Conservation (phyloP, 2,113 vertebrate genomes). For the Clarias gariepinus region DNA sequence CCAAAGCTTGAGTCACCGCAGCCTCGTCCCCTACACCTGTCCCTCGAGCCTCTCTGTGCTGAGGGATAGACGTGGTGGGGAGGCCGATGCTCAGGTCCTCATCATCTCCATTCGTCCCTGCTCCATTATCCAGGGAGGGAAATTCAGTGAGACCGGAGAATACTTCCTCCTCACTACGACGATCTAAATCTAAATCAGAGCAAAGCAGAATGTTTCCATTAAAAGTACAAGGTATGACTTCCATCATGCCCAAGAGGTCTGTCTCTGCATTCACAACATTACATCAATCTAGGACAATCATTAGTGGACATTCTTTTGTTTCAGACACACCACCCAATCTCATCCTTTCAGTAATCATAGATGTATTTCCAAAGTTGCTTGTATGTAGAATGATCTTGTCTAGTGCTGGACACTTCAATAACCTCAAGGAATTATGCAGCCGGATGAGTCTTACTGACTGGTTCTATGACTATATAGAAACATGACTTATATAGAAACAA, state of each 20-base stretch:
- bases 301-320: neutral
- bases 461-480: neutral
- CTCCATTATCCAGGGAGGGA: slow-evolving; percentile 90
- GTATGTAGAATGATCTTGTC: neutral
- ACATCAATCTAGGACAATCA: neutral
- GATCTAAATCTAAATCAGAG: slow-evolving; percentile 71
- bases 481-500: neutral
- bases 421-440: neutral
- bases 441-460: neutral
- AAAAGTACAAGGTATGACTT: neutral
- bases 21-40: slow-evolving; percentile 61
- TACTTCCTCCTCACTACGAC: slow-evolving; percentile 82
- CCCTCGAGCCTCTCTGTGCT: slow-evolving; percentile 62
- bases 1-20: slow-evolving; percentile 64
- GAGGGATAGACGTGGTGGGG: slow-evolving; percentile 65
- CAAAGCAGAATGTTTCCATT: neutral
- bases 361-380: neutral
- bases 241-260: neutral
- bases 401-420: neutral
- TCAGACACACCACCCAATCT: neutral
- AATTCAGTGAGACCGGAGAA: slow-evolving; percentile 86
- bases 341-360: too few species aligned
- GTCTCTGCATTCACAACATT: neutral
- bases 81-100: slow-evolving; percentile 81
- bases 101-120: slow-evolving; percentile 82